phyloP scores from a whole-genome alignment of 2,888 invertebrate species.

The Cheilosia impressa region DNA sequence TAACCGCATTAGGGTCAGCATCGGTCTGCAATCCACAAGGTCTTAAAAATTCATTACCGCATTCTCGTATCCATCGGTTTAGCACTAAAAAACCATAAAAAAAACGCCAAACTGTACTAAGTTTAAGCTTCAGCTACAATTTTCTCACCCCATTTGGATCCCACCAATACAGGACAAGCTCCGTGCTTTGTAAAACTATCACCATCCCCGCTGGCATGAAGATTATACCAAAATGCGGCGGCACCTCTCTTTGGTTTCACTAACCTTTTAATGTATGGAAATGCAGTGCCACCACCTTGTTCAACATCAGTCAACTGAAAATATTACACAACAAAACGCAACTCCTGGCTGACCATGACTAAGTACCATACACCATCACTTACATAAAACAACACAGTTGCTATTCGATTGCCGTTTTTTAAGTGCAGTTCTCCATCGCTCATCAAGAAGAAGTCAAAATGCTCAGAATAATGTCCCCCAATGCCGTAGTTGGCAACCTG shows the following conservation, averaged over 20 bases:
- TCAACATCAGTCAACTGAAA: slow-evolving; percentile 96
- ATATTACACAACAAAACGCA: neutral
- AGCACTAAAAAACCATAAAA: slow-evolving; percentile 85
- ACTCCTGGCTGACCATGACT: too few relatives aligned
- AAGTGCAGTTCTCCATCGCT: neutral
- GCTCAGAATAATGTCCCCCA: slow-evolving; percentile 87
- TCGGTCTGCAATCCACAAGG: slow-evolving; percentile 85
- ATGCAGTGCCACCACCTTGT: slow-evolving; percentile 99
- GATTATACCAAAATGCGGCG: slow-evolving; percentile 97
- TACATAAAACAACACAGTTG: slow-evolving; percentile 82
- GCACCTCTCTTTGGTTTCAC: slow-evolving; percentile 84
- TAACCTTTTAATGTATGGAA: slow-evolving; percentile 93
- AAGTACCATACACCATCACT: slow-evolving; percentile 60
- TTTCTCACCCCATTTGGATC: slow-evolving; percentile 96
- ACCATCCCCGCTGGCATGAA: slow-evolving; percentile 94
- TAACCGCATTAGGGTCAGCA: neutral
- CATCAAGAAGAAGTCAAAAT: slow-evolving; percentile 78
- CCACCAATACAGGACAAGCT: slow-evolving; percentile 97
- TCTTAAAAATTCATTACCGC: slow-evolving; percentile 90
- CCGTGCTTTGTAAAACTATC: slow-evolving; percentile 95
- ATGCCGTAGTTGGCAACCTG: slow-evolving; percentile 84
- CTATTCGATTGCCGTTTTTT: slow-evolving; percentile 80
- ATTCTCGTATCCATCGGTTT: slow-evolving; percentile 95
- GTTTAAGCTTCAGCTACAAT: neutral
- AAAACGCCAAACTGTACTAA: neutral